These are phyloP conservation scores for Lithophane ornitopus DNA, from an alignment of 2,888 invertebrate genomes.

Conservation along the genomic window DNA sequence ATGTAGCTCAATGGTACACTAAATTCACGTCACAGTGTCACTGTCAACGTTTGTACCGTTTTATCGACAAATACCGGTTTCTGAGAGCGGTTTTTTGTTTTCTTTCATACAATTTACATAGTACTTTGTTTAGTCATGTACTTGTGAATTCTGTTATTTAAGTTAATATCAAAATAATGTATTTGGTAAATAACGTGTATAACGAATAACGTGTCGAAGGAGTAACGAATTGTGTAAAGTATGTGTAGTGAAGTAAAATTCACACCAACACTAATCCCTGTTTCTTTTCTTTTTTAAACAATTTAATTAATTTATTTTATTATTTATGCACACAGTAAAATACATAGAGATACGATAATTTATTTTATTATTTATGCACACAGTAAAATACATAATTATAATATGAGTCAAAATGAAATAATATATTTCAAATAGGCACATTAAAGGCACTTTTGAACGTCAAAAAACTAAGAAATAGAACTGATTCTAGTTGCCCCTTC, in stretches of 20 bases:
- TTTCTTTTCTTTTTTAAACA: no score
- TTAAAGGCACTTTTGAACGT: no score
- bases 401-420: no score
- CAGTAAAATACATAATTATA: no score
- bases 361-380: no score
- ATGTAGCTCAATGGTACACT: slow-evolving; percentile 23
- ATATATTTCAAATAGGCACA: no score
- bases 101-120: background rate
- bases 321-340: no score
- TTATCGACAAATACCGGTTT: slow-evolving; percentile 8
- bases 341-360: no score
- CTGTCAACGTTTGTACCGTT: background rate
- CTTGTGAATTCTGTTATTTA: background rate
- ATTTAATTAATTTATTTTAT: no score
- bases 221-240: background rate
- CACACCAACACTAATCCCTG: background rate
- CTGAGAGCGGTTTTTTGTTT: background rate
- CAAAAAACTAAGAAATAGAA: no score
- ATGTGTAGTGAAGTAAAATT: background rate
- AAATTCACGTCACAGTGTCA: slow-evolving; percentile 1
- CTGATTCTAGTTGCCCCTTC: no score
- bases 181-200: no score
- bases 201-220: background rate
- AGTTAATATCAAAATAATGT: background rate
- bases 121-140: background rate